These are phyloP conservation scores for Hormaphis cornu DNA, from an alignment of 1,140 invertebrate species.

Conservation along the genomic window DNA sequence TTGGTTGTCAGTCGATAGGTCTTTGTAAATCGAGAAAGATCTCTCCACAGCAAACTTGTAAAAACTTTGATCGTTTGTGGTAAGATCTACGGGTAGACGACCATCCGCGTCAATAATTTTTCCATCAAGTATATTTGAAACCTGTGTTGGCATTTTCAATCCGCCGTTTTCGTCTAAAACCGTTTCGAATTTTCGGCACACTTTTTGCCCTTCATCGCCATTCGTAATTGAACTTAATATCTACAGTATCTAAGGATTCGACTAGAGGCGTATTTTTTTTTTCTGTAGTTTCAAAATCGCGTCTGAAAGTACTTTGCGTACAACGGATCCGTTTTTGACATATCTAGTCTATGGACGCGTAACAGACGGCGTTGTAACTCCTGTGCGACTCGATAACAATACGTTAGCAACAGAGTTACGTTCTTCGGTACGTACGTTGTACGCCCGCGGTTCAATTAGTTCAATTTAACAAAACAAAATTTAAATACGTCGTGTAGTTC, in stretches of 20 bases:
- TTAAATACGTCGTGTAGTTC: no score
- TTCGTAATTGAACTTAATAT: background rate
- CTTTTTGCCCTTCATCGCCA: background rate
- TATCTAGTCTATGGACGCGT: no score
- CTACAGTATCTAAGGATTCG: background rate
- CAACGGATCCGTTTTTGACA: no score
- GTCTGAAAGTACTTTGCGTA: background rate
- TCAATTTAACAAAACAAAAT: no score
- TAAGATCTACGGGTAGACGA: background rate
- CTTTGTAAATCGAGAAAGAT: no score
- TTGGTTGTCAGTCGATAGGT: no score
- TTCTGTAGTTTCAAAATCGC: slow-evolving; percentile 1
- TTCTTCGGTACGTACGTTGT: no score
- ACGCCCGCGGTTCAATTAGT: no score
- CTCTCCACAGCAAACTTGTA: background rate
- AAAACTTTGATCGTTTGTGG: background rate
- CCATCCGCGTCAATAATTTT: background rate
- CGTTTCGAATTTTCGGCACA: background rate
- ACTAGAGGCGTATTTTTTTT: background rate
- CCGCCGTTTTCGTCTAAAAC: background rate
- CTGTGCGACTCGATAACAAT: no score
- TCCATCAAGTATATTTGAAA: background rate
- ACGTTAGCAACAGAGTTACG: no score
- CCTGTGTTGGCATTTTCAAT: background rate
- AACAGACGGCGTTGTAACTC: no score